These are phyloP conservation scores for Coturnix japonica DNA, from an alignment of 2,113 vertebrate species.

Conservation along the genomic window DNA sequence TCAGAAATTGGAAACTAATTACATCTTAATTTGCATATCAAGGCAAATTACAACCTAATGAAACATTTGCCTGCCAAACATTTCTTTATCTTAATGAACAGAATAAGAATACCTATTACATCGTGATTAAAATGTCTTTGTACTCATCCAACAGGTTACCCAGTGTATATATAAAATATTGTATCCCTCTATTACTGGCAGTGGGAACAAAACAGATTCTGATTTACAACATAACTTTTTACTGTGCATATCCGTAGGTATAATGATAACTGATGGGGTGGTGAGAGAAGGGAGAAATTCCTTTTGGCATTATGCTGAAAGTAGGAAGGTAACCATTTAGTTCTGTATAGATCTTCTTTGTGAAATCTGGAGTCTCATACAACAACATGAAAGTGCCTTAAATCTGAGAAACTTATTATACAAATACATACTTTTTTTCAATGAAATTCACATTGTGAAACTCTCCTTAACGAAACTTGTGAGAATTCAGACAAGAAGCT, in stretches of 20 bases:
- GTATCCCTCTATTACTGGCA: slow-evolving; percentile 1
- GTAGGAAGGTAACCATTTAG: background rate
- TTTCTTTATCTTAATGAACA: slow-evolving; percentile 80
- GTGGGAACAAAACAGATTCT: slow-evolving; percentile 31
- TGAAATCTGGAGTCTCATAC: background rate
- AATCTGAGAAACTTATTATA: background rate
- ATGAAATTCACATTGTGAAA: background rate
- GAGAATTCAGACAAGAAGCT: background rate
- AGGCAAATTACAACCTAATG: slow-evolving; percentile 82
- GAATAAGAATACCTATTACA: slow-evolving; percentile 69
- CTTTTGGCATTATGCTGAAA: background rate
- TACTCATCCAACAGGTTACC: slow-evolving; percentile 54
- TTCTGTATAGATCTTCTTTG: background rate
- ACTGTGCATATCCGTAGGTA: background rate
- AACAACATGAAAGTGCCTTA: background rate
- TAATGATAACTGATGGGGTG: background rate
- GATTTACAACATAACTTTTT: slow-evolving; percentile 22
- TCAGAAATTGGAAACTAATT: slow-evolving; percentile 81
- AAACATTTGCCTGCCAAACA: slow-evolving; percentile 77
- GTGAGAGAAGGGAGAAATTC: background rate
- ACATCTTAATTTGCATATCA: slow-evolving; percentile 81
- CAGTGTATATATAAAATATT: slow-evolving; percentile 11
- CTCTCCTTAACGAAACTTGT: background rate
- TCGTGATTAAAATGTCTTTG: slow-evolving; percentile 71
- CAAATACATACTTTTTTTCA: background rate